Conservation (phyloP, 2,113 vertebrate species). For the Eptesicus fuscus region DNA sequence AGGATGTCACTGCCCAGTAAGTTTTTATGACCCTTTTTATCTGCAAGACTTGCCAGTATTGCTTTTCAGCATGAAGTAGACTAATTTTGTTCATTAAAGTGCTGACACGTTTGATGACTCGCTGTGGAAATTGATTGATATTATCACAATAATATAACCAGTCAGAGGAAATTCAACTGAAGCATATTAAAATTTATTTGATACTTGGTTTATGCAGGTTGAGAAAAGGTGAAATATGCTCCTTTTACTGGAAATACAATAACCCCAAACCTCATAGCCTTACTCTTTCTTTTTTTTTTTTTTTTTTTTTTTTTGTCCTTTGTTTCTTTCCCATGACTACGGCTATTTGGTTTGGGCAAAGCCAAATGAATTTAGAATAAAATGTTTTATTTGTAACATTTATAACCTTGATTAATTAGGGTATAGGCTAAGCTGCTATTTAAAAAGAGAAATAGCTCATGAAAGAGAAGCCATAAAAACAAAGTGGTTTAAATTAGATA, state of each 20-base stretch:
- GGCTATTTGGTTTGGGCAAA: neutral
- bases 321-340: constrained; percentile 6
- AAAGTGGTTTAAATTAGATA: neutral
- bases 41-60: neutral
- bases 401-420: neutral
- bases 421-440: neutral
- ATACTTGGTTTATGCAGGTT: constrained; percentile 37
- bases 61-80: constrained; percentile 54
- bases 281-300: too few species aligned
- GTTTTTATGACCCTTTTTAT: constrained; percentile 40
- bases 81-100: constrained; percentile 54
- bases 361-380: constrained; percentile 29
- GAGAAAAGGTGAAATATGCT: neutral
- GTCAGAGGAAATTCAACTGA: constrained; percentile 44
- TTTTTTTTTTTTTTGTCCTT: neutral
- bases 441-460: neutral
- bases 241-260: constrained; percentile 27
- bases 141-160: constrained; percentile 38
- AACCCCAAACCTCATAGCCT: neutral
- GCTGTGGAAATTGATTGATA: neutral
- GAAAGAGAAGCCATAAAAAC: neutral
- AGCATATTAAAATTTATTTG: constrained; percentile 36
- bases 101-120: constrained; percentile 36
- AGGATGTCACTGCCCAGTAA: constrained; percentile 18
- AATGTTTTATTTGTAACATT: constrained; percentile 3